Evolutionary conservation across 1,140 invertebrate species (phyloP).

Genomic region (Polypedilum vanderplanki): DNA sequence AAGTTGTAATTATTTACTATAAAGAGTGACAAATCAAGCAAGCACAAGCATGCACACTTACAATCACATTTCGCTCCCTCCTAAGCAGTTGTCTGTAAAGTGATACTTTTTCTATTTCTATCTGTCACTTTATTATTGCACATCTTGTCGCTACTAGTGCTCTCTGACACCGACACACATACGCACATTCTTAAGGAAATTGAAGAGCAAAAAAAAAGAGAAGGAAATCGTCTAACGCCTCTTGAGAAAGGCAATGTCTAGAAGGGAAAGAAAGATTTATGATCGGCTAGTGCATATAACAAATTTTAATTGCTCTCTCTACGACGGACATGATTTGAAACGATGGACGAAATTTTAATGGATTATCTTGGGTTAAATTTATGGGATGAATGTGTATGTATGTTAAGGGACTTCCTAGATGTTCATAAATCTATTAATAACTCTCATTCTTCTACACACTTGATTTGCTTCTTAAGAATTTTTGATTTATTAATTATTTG

Average conservation of each 20-base stretch:
- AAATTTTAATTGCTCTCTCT: conserved; percentile 28
- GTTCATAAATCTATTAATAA: neutral
- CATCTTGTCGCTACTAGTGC: neutral
- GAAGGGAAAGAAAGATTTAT: neutral
- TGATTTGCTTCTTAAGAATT: conserved; percentile 14
- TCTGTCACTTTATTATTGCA: conserved; percentile 14
- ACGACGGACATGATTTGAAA: neutral
- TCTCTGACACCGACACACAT: neutral
- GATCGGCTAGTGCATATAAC: conserved; percentile 5
- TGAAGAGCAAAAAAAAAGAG: neutral
- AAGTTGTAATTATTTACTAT: neutral
- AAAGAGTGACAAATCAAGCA: too few species aligned
- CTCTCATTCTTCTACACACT: neutral
- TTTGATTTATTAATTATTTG: conserved; percentile 8
- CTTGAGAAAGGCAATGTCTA: neutral
- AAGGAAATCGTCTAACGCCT: conserved; percentile 2
- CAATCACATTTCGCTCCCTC: neutral
- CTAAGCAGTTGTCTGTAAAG: neutral
- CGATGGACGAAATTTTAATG: conserved; percentile 17
- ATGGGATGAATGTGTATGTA: neutral
- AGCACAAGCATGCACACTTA: neutral
- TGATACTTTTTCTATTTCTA: conserved; percentile 28
- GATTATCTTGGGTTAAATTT: neutral
- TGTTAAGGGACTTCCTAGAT: neutral
- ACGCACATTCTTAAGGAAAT: neutral